Evolutionary conservation across 2,113 vertebrate species (phyloP).

Genomic region (Myotis yumanensis): DNA sequence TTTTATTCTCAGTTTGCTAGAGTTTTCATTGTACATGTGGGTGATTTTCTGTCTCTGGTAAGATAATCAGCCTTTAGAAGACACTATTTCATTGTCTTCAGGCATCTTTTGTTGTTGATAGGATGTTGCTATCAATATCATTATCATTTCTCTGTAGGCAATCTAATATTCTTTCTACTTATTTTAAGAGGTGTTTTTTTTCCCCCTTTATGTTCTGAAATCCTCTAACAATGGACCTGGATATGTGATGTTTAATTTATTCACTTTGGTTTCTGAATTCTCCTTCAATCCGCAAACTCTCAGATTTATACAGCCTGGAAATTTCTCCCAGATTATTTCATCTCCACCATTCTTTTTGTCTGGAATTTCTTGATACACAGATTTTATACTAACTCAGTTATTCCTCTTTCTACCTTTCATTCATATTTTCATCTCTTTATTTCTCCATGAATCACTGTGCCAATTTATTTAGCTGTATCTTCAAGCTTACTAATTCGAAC

Average conservation of each 20-base stretch:
- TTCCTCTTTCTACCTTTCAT: background rate
- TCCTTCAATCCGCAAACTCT: background rate
- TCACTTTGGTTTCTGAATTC: background rate
- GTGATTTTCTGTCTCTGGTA: background rate
- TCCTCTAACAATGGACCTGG: background rate
- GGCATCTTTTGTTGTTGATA: background rate
- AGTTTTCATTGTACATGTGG: background rate
- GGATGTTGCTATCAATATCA: background rate
- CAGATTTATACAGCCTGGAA: background rate
- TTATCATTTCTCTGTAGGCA: background rate
- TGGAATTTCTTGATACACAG: background rate
- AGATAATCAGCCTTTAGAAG: slow-evolving; percentile 8
- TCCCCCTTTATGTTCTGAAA: background rate
- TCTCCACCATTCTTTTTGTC: background rate
- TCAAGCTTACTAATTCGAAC: slow-evolving; percentile 9
- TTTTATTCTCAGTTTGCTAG: background rate
- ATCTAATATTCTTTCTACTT: background rate
- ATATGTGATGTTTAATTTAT: background rate
- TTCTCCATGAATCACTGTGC: background rate
- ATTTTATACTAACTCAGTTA: background rate
- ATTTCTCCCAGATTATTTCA: background rate
- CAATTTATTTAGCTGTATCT: background rate
- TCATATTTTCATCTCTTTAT: background rate
- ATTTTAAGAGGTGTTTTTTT: slow-evolving; percentile 6
- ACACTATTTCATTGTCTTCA: background rate